Evolutionary conservation across 2,888 invertebrate species (phyloP), one percentile per base, ranked within the genome.

Genomic region (Pegoplata infirma): DNA sequence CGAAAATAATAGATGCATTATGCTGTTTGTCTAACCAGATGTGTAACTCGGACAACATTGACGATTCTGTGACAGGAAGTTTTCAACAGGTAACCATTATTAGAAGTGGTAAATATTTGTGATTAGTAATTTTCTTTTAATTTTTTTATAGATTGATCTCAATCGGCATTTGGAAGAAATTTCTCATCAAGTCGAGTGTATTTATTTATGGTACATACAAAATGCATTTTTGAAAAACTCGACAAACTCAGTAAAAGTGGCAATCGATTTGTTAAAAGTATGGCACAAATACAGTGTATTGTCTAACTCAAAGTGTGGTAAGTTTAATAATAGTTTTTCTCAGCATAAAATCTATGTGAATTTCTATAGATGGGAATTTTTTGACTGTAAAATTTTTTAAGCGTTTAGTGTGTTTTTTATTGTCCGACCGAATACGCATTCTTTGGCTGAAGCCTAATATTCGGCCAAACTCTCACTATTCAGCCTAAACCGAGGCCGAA

Each of bases 41-140:
- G 4, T 89, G 87, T 53, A 85, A 88, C 55, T 85, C 86, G 40
- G 90, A 90, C 64, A 88, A 85, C 5, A 90, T 90, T 53, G 90
- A 90, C 71, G 90, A 90, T 80, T 89, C 90, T 0, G 89, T 90
- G 0, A 90, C 90, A 3, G 99, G 99, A 61, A 97, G 98, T 80
- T 99, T 98, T 90, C 99, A 99, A 91, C 99, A 99, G 94, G 91
- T 92, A 61, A 81, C 56, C 25, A n/a, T 47, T 8, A 47, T 17
- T n/a, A 2, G n/a, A 47, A 5, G 1, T 17, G 7, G 47, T 40
- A n/a, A n/a, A n/a, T 12, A 0, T 47, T n/a, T n/a, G 7, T 19
- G 17, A 12, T 47, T 19, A 2, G 0, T 8, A 14, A 51, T 21
- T 51, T 5, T 14, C 5, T 51, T n/a, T 55, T 12, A 2, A 14